Base-by-base conservation (phyloP, 2,797 vertebrate species). In the Eptatretus atami region DNA sequence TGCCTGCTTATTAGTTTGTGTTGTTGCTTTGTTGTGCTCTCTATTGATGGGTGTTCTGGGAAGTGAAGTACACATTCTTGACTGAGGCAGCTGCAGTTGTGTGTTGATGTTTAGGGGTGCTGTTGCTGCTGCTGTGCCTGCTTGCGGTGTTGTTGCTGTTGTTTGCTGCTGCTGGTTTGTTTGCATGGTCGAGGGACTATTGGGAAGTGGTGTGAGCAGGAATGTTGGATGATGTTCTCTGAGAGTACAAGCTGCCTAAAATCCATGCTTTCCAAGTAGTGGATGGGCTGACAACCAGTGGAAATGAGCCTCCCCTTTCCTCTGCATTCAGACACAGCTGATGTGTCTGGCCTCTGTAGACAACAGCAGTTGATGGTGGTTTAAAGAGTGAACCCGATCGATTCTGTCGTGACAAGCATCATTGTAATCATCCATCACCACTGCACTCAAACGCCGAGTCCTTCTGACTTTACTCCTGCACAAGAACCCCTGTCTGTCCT, bases 221-320 rank as follows among this genome's bases (percentile, higher is more conserved):
- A 25, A 61, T 61, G 57, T n/a, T 25, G n/a, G 57, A 61, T 11
- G 11, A 61, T 10, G 57, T 86, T 71, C 92, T 90, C 74, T 90
- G 94, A 72, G 88, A 82, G 72, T 99, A 87, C 55, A 99, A 95
- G 53, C 90, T 90, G 57, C n/a, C 92, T 99, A 71, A 99, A 99
- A 70, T 99, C 92, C 92, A 99, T 99, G 74, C 96, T 90, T 73
- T 99, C 92, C 72, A 99, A 72, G 92, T 95, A 71, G 92, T 99
- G 73, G 90, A 96, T 57, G 92, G 92, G 70, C 92, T 99, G 68
- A 99, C 88, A 90, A 2, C 11, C 53, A 12, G 57, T n/a, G 57
- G 57, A 61, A 25, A 61, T 61, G 10, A 61, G 25, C 57, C n/a
- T 61, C 9, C 57, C 57, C 57, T 61, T 61, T 10, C 31, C 31